phyloP scores from a whole-genome alignment of 2,113 vertebrate species.

The Camelus dromedarius region DNA sequence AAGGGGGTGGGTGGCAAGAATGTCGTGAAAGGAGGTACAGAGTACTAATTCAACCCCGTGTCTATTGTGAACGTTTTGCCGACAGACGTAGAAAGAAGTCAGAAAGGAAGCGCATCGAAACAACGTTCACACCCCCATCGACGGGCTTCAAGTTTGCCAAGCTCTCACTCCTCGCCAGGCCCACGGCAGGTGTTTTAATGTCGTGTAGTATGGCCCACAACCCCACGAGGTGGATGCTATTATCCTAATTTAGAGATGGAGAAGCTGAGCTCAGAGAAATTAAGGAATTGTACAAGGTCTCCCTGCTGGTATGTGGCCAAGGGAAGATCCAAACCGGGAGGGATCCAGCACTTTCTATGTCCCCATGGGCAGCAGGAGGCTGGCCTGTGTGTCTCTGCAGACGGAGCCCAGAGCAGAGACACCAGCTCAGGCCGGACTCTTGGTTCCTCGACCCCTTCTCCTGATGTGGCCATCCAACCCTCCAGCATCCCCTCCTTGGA shows the following conservation, averaged over 20 bases:
- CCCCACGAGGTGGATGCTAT: fast-evolving
- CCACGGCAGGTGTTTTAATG: fast-evolving
- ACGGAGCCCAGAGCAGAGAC: not conserved
- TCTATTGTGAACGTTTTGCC: not conserved
- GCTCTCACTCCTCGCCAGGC: not conserved
- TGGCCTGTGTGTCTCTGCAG: fast-evolving
- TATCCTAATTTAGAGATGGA: too few species aligned
- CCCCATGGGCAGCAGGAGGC: fast-evolving
- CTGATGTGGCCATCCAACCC: fast-evolving
- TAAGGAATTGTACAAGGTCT: too few species aligned
- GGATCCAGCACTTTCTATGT: fast-evolving
- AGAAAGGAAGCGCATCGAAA: not conserved
- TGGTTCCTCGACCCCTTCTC: not conserved
- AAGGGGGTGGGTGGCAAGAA: not conserved
- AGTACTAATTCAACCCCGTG: fast-evolving
- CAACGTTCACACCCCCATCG: too few species aligned
- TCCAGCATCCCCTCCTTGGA: fast-evolving
- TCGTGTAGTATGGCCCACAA: fast-evolving
- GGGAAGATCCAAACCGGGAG: not conserved
- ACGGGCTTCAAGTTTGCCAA: not conserved
- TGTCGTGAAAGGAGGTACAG: fast-evolving
- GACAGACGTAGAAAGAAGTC: not conserved
- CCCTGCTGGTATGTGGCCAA: too few species aligned
- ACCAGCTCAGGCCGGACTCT: fast-evolving
- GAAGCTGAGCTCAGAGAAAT: not conserved